phyloP scores from a whole-genome alignment of 2,113 vertebrate genomes.

The Vidua chalybeata region DNA sequence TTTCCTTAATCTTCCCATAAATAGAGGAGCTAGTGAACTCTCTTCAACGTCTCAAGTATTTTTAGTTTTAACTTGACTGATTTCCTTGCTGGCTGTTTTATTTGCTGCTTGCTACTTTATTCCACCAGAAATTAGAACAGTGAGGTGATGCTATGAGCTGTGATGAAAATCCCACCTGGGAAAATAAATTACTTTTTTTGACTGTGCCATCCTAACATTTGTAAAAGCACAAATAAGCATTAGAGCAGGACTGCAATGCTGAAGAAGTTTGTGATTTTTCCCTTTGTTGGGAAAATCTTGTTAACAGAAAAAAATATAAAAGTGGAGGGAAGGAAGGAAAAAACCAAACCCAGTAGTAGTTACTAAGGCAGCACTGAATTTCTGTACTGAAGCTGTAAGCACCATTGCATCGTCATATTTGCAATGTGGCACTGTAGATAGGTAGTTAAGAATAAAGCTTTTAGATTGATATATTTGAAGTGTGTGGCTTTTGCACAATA shows the following conservation, averaged over 20 bases:
- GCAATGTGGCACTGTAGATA: neutral
- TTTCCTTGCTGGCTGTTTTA: slow-evolving; percentile 25
- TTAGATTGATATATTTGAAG: neutral
- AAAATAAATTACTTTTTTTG: neutral
- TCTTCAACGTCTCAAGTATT: neutral
- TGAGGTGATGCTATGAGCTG: slow-evolving; percentile 31
- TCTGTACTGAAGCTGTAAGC: neutral
- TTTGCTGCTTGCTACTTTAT: slow-evolving; percentile 57
- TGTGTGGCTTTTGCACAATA: neutral
- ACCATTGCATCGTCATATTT: neutral
- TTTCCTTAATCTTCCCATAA: neutral
- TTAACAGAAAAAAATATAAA: neutral
- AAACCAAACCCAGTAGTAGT: neutral
- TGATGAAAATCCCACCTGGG: slow-evolving; percentile 8
- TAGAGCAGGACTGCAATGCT: neutral
- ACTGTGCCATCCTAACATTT: neutral
- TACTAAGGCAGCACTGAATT: neutral
- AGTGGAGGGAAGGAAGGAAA: rapidly evolving
- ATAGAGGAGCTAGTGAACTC: neutral
- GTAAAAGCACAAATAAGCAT: neutral
- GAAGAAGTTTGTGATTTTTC: neutral
- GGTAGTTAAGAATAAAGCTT: neutral
- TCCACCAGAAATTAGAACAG: slow-evolving; percentile 23
- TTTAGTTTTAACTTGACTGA: slow-evolving; percentile 4
- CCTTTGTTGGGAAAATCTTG: neutral